phyloP scores from a whole-genome alignment of 1,140 invertebrate genomes.

The Galleria mellonella region DNA sequence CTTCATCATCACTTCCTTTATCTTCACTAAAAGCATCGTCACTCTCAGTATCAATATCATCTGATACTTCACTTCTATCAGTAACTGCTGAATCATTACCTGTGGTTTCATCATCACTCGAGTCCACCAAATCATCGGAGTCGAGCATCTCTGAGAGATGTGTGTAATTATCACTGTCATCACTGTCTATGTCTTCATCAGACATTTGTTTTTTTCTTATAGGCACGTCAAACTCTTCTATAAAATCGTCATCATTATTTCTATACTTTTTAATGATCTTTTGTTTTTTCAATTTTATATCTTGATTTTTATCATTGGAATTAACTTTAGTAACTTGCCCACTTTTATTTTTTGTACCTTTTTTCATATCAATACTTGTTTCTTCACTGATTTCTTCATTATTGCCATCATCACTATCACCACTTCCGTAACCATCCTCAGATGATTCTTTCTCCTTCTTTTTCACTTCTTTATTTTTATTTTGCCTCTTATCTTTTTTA shows the following conservation, averaged over 20 bases:
- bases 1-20: constrained; percentile 16
- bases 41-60: constrained; percentile 9
- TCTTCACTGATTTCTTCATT: constrained; percentile 12
- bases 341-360: too few relatives aligned
- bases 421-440: constrained; percentile 58
- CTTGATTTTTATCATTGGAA: background rate
- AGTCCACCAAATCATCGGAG: constrained; percentile 46
- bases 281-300: background rate
- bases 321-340: background rate
- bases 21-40: constrained; percentile 7
- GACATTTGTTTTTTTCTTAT: constrained; percentile 29
- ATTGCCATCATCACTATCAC: constrained; percentile 31
- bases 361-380: background rate
- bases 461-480: constrained; percentile 13
- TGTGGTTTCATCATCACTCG: constrained; percentile 30
- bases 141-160: constrained; percentile 55
- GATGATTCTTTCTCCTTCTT: constrained; percentile 43
- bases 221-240: constrained; percentile 29
- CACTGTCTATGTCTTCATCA: constrained; percentile 41
- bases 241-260: constrained; percentile 25
- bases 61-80: constrained; percentile 3
- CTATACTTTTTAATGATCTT: constrained; percentile 3
- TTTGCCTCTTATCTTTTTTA: constrained; percentile 36
- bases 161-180: constrained; percentile 51
- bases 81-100: constrained; percentile 8